Evolutionary conservation across 2,797 vertebrate genomes (phyloP).

Genomic region (Ptychadena robeensis): DNA sequence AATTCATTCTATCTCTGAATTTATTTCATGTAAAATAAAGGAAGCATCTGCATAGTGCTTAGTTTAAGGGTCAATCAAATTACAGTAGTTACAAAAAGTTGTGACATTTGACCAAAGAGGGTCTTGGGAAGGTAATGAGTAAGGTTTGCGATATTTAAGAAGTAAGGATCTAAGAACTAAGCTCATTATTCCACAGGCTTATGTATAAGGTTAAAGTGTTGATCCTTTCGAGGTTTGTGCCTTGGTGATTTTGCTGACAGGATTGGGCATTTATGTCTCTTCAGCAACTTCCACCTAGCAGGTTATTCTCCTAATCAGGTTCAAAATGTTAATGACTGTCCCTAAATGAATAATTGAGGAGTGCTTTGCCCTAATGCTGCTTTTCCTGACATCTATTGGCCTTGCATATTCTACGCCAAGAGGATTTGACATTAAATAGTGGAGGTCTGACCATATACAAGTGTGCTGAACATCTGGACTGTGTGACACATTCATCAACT

Average conservation of each 20-base stretch:
- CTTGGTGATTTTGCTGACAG: conserved; percentile 38
- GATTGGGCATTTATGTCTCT: conserved; percentile 30
- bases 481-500: no score
- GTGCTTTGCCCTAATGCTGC: conserved; percentile 65
- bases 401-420: conserved; percentile 35
- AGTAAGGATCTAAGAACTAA: not conserved
- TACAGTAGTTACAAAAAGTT: not conserved
- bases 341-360: conserved; percentile 76
- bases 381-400: conserved; percentile 62
- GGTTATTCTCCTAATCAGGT: conserved; percentile 79
- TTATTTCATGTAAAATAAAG: no score
- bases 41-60: no score
- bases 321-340: conserved; percentile 89
- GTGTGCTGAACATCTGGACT: no score
- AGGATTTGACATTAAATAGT: no score
- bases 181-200: not conserved
- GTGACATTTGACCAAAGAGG: not conserved
- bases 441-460: no score
- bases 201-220: conserved; percentile 1
- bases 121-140: not conserved
- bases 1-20: no score
- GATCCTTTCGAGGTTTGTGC: not conserved
- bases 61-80: not conserved
- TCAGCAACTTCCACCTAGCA: conserved; percentile 43
- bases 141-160: not conserved